phyloP scores from a whole-genome alignment of 2,113 vertebrate genomes.

The Pantherophis guttatus region DNA sequence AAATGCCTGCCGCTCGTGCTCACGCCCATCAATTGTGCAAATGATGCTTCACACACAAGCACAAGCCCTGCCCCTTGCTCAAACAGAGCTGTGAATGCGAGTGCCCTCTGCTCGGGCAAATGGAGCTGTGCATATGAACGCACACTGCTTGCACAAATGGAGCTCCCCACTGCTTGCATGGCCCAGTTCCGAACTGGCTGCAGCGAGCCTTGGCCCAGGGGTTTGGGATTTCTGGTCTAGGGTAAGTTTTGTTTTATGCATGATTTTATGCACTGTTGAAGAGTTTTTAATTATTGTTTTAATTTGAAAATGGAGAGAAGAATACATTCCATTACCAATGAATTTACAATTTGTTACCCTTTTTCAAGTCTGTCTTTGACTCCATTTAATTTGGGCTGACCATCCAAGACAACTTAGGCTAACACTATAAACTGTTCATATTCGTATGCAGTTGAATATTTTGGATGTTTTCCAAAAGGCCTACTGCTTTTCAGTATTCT shows the following conservation, averaged over 20 bases:
- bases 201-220: not conserved
- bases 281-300: not conserved
- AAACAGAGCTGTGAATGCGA: no score
- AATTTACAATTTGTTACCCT: constrained; percentile 33
- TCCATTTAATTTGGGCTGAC: not conserved
- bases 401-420: not conserved
- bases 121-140: no score
- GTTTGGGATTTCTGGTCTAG: not conserved
- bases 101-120: no score
- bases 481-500: not conserved
- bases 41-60: no score
- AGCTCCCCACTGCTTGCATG: not conserved
- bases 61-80: no score
- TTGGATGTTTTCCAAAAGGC: not conserved
- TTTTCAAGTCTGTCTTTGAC: not conserved
- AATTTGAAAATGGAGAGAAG: not conserved
- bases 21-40: not conserved
- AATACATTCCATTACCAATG: not conserved
- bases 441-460: constrained; percentile 14
- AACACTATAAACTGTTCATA: not conserved
- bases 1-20: not conserved
- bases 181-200: not conserved
- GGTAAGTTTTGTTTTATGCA: not conserved
- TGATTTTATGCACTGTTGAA: not conserved
- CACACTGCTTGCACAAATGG: no score